A percentile compares a stretch with the other conserved stretches of the same genome.
Conservation (phyloP, 2,888 invertebrate species). For the Poecilus cupreus region DNA sequence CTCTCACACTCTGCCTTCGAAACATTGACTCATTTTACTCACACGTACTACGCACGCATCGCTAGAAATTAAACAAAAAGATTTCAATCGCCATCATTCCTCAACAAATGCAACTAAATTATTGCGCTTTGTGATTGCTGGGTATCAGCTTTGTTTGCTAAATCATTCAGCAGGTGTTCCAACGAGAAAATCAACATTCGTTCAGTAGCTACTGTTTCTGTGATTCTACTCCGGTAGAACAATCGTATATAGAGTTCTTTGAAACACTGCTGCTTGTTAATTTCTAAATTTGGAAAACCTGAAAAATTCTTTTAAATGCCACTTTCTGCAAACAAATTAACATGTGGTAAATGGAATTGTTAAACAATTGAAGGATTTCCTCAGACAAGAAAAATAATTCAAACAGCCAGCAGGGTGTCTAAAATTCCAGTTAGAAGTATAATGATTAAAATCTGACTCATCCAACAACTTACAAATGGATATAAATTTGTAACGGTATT, state of each 20-base stretch:
- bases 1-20: conserved; percentile 30
- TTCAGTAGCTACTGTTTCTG: too few relatives aligned
- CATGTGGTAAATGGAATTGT: background rate
- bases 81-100: conserved; percentile 12
- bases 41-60: conserved; percentile 17
- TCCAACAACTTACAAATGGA: too few relatives aligned
- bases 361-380: background rate
- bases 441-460: background rate
- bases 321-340: background rate
- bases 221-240: too few relatives aligned
- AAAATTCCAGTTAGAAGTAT: background rate
- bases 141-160: conserved; percentile 16
- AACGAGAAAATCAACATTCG: background rate
- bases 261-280: too few relatives aligned
- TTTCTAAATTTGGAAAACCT: too few relatives aligned
- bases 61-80: conserved; percentile 17
- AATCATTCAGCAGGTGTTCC: conserved; percentile 8
- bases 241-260: too few relatives aligned
- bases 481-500: too few relatives aligned
- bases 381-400: background rate
- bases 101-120: conserved; percentile 12
- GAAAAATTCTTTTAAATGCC: too few relatives aligned
- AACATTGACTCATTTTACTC: conserved; percentile 44
- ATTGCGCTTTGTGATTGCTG: conserved; percentile 7
- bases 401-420: background rate